These are phyloP conservation scores for Percopsis omiscomaycus DNA, from an alignment of 2,797 vertebrate species.

Conservation along the genomic window DNA sequence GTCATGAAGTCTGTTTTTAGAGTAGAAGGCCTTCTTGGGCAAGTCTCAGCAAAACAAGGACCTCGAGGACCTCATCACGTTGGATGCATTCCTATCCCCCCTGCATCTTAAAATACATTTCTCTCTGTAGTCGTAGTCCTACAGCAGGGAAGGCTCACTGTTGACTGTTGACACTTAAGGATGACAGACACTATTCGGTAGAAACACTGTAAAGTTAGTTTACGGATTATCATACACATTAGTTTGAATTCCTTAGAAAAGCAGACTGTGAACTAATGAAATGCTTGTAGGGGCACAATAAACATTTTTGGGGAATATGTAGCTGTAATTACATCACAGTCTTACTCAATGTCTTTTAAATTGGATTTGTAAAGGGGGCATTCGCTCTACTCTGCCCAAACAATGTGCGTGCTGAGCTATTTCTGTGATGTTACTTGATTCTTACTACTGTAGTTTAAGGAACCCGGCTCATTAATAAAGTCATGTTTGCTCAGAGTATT, in stretches of 20 bases:
- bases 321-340: neutral
- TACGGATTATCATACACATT: neutral
- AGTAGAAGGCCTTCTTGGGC: conserved; percentile 35
- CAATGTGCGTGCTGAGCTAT: conserved; percentile 24
- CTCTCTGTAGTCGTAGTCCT: conserved; percentile 45
- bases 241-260: neutral
- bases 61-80: conserved; percentile 54
- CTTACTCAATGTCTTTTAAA: neutral
- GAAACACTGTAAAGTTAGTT: neutral
- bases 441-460: conserved; percentile 22
- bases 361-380: conserved; percentile 14
- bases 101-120: conserved; percentile 72
- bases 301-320: neutral
- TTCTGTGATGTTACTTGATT: conserved; percentile 5
- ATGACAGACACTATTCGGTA: neutral
- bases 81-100: conserved; percentile 62
- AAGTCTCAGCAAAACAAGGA: conserved; percentile 58
- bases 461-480: conserved; percentile 40
- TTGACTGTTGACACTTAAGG: neutral
- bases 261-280: neutral
- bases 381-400: conserved; percentile 17
- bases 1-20: conserved; percentile 16
- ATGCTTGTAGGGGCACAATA: neutral
- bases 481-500: conserved; percentile 20
- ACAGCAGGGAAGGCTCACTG: neutral